Base-by-base conservation (phyloP, 1,140 invertebrate species). In the Aphidius ervi region DNA sequence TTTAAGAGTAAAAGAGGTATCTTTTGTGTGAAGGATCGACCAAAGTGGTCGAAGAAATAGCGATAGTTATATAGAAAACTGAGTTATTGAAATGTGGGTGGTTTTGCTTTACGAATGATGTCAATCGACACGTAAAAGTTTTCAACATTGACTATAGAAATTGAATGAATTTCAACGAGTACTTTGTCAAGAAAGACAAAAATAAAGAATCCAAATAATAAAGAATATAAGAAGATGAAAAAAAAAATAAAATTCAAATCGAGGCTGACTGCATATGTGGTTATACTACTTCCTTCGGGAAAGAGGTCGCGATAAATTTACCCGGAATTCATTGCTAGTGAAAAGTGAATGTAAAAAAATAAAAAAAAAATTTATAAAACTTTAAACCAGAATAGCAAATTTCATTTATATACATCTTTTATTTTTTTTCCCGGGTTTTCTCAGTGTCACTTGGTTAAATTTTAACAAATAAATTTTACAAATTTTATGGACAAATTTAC, bases 221-320 rank as follows among this genome's bases (percentile, higher is more conserved):
- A 47, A 66, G 52, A 54, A 50, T 57, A 59, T 58, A 48, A 60
- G 56, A 31, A 62, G 61, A 58, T 9, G 61, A 59, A 61, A 63
- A 66, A 66, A 47, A 54, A 54, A 16, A 60, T 20, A 61, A 37
- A 50, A 37, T 20, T 42, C 16, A 42, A 23, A 49, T 48, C 45
- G 50, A 39, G 52, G 53, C 8, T 40, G 56, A 40, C 16, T 54
- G 52, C 39, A 41, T 37, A 39, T 54, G 40, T 54, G 52, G 40
- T 42, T 37, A 39, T 54, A 40, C 23, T 31, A 49, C 56, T 41
- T 58, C 23, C 46, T 45, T 48, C 9, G 31, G 41, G 43, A 50
- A 54, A 57, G 61, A 58, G 53, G 10, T 61, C 39, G 20, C 47
- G 60, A 62, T 62, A 62, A 62, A 62, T 62, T 62, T 47, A 39